Conservation (phyloP, 2,113 vertebrate genomes). For the Coptodon bakossiorum region DNA sequence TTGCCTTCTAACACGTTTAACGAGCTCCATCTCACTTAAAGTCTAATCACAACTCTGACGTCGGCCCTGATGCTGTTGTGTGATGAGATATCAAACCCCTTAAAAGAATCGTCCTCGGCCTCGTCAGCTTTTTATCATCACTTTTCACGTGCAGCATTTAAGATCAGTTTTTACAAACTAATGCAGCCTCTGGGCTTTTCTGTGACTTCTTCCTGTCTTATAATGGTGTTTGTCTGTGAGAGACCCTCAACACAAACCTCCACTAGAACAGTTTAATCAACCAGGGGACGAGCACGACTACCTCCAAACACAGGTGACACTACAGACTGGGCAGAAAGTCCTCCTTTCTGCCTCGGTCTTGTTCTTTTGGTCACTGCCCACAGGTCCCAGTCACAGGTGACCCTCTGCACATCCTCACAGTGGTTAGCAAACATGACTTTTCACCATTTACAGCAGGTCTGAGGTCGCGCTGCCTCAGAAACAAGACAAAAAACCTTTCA, state of each 20-base stretch:
- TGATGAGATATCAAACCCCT: background rate
- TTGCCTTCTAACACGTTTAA: background rate
- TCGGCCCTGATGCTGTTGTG: background rate
- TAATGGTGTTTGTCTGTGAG: background rate
- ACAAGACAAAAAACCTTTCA: background rate
- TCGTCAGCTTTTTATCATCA: background rate
- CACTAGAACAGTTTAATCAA: background rate
- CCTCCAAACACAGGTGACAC: background rate
- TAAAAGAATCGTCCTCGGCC: background rate
- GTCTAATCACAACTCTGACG: background rate
- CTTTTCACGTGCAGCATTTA: background rate
- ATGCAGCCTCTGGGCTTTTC: background rate
- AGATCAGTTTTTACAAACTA: background rate
- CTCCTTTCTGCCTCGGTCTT: background rate
- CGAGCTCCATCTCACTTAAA: background rate
- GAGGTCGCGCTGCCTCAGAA: background rate
- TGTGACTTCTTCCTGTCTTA: background rate
- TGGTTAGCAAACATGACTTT: accelerated
- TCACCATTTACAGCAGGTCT: background rate
- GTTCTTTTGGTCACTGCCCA: background rate
- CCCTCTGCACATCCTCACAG: background rate
- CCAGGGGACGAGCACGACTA: background rate
- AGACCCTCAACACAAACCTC: background rate
- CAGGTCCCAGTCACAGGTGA: background rate
- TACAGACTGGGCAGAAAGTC: background rate